Base-by-base conservation (phyloP, 1,140 invertebrate species). In the Drosophila lacteicornis region DNA sequence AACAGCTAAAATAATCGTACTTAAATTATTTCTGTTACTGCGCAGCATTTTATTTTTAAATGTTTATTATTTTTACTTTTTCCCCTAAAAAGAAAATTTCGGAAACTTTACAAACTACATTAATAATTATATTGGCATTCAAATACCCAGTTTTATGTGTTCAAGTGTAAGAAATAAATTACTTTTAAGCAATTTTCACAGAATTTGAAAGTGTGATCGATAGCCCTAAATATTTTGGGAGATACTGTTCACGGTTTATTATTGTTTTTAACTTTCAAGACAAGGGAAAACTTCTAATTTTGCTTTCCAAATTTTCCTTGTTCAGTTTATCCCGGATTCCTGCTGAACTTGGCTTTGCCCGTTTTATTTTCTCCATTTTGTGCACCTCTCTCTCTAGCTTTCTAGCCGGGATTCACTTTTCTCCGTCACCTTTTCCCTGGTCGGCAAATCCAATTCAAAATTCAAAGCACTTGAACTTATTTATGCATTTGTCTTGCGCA, bases 401-500 rank as follows among this genome's bases (percentile, higher is more conserved):
- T 36, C 33, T 11, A 11, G 2, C 9, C 33, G 9, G 33, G 33
- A 36, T 27, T 15, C 22, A 2, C n/a, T 63, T 12, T 33, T 2
- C 36, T 15, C 3, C 27, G 11, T 33, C 36, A 30, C 43, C 15
- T 59, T 53, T 63, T 59, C 45, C 59, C 49, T 69, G 67, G 56
- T 61, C 45, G 46, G 59, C 58, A 70, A 79, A 86, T 86, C 70
- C 82, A 75, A 86, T 86, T 82, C 75, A 73, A 68, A 86, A 86
- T 86, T 86, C 79, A 86, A 79, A 82, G 79, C 82, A 86, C 82
- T 86, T 79, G 75, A 79, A 86, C 69, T 86, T 86, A 79, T 86
- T 86, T 86, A 86, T 86, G 82, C 82, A 86, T 86, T 86, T 86
- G 82, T 86, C 82, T 86, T 86, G 75, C 75, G 82, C 74, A 85